These are phyloP conservation scores for Coranthus polyacanthus DNA, from an alignment of 2,797 vertebrate genomes.

Conservation along the genomic window DNA sequence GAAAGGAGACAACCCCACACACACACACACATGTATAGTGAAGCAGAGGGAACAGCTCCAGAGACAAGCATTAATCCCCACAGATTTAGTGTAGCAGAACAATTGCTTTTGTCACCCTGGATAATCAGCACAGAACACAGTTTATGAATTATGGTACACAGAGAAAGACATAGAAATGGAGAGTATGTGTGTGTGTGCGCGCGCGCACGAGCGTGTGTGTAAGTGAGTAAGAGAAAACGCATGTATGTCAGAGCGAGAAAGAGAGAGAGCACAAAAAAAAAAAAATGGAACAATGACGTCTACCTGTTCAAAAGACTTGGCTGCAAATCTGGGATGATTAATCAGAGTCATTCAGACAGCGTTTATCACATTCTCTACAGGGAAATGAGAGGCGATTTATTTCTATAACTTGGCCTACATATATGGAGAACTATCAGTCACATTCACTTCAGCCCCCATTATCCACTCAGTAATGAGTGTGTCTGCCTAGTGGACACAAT, in stretches of 20 bases:
- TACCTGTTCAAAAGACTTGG: conserved; percentile 66
- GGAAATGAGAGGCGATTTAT: conserved; percentile 76
- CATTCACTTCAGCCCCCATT: conserved; percentile 56
- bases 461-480: conserved; percentile 66
- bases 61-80: conserved; percentile 76
- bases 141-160: conserved; percentile 73
- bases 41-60: conserved; percentile 55
- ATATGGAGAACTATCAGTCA: conserved; percentile 62
- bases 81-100: conserved; percentile 80
- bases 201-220: too few relatives aligned
- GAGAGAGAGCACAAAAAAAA: conserved; percentile 34
- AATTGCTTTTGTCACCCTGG: conserved; percentile 82
- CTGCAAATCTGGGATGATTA: conserved; percentile 59
- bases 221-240: conserved; percentile 22
- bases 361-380: conserved; percentile 68
- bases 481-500: conserved; percentile 65
- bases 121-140: conserved; percentile 76
- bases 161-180: conserved; percentile 43
- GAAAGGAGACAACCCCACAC: conserved; percentile 18
- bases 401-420: conserved; percentile 79
- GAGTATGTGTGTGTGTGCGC: conserved; percentile 1
- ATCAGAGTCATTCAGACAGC: conserved; percentile 62
- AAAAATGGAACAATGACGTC: conserved; percentile 62
- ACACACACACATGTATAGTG: conserved; percentile 22
- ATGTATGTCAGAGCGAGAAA: conserved; percentile 37